Percentiles rank a stretch among this genome's conserved stretches.
These are phyloP conservation scores for Trachelus tabidus DNA, from an alignment of 2,888 invertebrate genomes.

Conservation along the genomic window DNA sequence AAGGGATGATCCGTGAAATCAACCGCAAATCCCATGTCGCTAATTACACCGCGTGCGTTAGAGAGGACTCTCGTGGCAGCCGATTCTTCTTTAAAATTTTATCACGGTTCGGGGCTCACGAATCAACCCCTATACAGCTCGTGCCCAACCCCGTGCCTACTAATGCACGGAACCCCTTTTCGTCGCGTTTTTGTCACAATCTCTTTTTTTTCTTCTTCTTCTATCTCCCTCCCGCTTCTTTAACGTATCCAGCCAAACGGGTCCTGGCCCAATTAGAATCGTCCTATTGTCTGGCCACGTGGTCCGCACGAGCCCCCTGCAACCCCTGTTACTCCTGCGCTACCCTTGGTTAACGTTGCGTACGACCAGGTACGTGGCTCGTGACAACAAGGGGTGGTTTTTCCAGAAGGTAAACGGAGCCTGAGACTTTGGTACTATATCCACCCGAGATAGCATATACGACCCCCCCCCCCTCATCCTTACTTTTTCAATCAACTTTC, in stretches of 20 bases:
- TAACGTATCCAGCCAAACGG: constrained; percentile 37
- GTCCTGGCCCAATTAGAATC: constrained; percentile 64
- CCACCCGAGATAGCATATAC: not conserved
- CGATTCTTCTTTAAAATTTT: constrained; percentile 46
- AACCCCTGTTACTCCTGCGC: constrained; percentile 12
- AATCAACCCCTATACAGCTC: constrained; percentile 12
- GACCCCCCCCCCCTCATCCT: not conserved
- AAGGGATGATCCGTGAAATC: not conserved
- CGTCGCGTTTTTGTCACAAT: constrained; percentile 45
- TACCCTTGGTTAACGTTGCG: not conserved
- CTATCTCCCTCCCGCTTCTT: constrained; percentile 16
- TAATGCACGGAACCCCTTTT: constrained; percentile 35
- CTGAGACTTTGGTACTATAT: not conserved
- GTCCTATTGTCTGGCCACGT: constrained; percentile 64
- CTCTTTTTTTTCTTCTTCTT: constrained; percentile 18
- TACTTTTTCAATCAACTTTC: not conserved
- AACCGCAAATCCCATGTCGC: not conserved
- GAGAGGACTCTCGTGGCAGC: constrained; percentile 16
- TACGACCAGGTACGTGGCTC: constrained; percentile 5
- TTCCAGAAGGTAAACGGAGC: not conserved
- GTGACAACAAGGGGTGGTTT: not conserved
- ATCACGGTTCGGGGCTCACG: constrained; percentile 40
- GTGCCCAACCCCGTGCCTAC: constrained; percentile 33
- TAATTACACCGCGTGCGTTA: not conserved
- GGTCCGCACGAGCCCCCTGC: constrained; percentile 59